Evolutionary conservation across 1,140 invertebrate genomes (phyloP).

Genomic region (Drosophila kohkoa): DNA sequence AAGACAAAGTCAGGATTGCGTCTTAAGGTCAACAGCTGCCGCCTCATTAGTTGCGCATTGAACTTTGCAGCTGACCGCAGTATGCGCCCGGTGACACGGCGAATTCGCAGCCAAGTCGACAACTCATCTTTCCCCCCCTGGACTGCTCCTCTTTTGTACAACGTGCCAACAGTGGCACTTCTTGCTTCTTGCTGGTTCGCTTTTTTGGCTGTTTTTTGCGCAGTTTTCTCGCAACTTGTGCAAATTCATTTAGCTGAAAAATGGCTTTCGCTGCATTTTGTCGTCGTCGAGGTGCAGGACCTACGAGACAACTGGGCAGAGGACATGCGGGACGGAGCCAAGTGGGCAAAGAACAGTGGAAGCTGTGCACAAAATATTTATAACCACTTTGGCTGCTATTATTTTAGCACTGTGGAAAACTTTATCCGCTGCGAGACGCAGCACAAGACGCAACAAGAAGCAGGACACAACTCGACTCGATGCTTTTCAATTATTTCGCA

Average conservation of each 20-base stretch:
- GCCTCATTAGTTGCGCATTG: slow-evolving; percentile 75
- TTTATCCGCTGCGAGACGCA: slow-evolving; percentile 54
- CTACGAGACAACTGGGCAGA: background rate
- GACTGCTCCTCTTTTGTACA: background rate
- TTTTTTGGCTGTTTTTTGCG: slow-evolving; percentile 63
- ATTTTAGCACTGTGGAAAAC: slow-evolving; percentile 69
- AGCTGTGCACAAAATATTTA: slow-evolving; percentile 75
- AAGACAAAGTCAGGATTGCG: slow-evolving; percentile 29
- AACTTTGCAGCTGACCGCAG: slow-evolving; percentile 68
- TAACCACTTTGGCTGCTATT: slow-evolving; percentile 81
- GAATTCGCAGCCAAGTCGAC: slow-evolving; percentile 20
- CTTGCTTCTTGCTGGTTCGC: slow-evolving; percentile 19
- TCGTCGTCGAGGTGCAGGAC: slow-evolving; percentile 13
- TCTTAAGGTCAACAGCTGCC: slow-evolving; percentile 61
- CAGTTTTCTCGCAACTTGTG: slow-evolving; percentile 68
- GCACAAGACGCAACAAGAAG: slow-evolving; percentile 30
- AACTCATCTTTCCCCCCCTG: background rate
- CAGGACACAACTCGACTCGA: slow-evolving; percentile 60
- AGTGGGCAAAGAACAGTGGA: slow-evolving; percentile 33
- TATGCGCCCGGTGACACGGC: slow-evolving; percentile 40
- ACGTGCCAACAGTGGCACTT: background rate
- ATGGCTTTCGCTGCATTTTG: slow-evolving; percentile 77
- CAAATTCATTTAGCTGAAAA: slow-evolving; percentile 83
- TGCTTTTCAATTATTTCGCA: slow-evolving; percentile 81
- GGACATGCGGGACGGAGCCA: background rate